phyloP scores from a whole-genome alignment of 30 jellyfish, hydroid and myxozoan genomes.

The Aurelia aurita complex sp. Pacific region DNA sequence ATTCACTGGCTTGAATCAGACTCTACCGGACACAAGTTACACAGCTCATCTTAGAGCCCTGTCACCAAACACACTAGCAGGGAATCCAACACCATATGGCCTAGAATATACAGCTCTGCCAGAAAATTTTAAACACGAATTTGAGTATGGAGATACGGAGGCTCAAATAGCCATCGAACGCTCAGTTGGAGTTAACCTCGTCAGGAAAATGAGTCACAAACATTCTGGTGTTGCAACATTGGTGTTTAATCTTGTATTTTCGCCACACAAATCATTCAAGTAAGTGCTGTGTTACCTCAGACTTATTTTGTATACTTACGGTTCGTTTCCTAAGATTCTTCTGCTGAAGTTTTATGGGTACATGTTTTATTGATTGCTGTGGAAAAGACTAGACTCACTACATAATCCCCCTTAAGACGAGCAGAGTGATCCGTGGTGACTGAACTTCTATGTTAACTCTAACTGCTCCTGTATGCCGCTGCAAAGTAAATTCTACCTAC shows the following conservation, averaged over 20 bases:
- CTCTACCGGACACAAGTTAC: slow-evolving; percentile 3
- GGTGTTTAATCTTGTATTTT: slow-evolving; percentile 73
- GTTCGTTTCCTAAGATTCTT: too few relatives aligned
- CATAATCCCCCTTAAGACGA: too few relatives aligned
- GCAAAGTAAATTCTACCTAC: too few relatives aligned
- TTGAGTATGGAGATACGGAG: slow-evolving; percentile 67
- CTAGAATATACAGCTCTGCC: slow-evolving; percentile 37
- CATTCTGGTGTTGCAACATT: slow-evolving; percentile 59
- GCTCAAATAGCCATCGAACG: slow-evolving; percentile 64
- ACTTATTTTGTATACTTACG: too few relatives aligned
- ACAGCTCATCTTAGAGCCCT: slow-evolving; percentile 33
- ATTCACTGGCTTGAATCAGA: slow-evolving; percentile 55
- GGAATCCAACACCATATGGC: slow-evolving; percentile 8
- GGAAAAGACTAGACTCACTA: too few relatives aligned
- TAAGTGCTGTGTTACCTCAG: slow-evolving; percentile 1
- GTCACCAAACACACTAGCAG: slow-evolving; percentile 53
- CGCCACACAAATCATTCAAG: slow-evolving; percentile 84
- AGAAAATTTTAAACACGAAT: slow-evolving; percentile 56
- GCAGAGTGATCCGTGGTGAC: too few relatives aligned
- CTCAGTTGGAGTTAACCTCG: slow-evolving; percentile 71
- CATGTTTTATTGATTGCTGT: too few relatives aligned
- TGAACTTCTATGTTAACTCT: too few relatives aligned
- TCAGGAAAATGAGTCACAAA: slow-evolving; percentile 48
- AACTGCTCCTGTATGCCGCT: too few relatives aligned
- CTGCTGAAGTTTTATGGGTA: too few relatives aligned